These are phyloP conservation scores for Muscidifurax raptorellus DNA, from an alignment of 1,140 invertebrate species.

Conservation along the genomic window DNA sequence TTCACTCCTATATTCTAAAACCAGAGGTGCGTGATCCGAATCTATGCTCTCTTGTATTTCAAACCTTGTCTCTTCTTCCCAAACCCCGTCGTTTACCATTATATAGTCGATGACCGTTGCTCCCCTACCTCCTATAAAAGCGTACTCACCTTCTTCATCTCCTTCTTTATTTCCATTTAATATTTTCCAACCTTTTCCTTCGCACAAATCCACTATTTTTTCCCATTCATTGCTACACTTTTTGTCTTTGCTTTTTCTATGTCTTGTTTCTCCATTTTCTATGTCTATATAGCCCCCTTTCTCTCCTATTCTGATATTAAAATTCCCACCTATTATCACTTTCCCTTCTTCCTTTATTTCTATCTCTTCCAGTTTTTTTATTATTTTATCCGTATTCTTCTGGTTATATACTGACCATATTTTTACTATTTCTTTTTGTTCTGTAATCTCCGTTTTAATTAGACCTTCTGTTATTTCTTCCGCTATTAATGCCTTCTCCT, in stretches of 20 bases:
- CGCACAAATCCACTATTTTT: background rate
- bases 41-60: background rate
- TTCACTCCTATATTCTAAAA: background rate
- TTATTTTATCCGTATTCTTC: background rate
- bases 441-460: background rate
- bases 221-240: background rate
- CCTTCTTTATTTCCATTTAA: no score
- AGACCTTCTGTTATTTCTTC: background rate
- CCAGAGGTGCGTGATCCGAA: background rate
- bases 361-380: background rate
- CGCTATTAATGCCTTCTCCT: background rate
- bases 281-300: background rate
- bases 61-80: background rate
- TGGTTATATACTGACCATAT: constrained; percentile 15
- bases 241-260: background rate
- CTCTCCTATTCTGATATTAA: constrained; percentile 15
- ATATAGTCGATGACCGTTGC: background rate
- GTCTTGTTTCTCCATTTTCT: background rate
- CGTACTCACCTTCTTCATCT: no score
- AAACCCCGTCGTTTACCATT: background rate
- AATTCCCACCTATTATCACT: no score
- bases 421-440: background rate
- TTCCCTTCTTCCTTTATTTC: no score
- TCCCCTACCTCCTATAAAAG: background rate
- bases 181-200: no score